Percentiles rank a stretch among this genome's conserved stretches.
Conservation (phyloP, 2,113 vertebrate species). For the Crotalus viridis region DNA sequence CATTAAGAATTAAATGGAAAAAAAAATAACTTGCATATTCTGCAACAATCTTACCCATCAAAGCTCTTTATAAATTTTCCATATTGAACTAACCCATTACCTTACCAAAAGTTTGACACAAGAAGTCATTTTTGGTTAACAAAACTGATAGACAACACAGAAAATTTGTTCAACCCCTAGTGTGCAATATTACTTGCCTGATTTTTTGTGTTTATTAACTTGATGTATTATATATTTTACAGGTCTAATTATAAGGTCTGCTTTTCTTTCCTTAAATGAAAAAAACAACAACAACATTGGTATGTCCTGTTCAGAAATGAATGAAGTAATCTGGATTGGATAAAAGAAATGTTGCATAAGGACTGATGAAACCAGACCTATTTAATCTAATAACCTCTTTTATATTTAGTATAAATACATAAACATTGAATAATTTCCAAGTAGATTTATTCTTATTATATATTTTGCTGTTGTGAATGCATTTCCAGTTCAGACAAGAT, state of each 20-base stretch:
- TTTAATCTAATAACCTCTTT: not conserved
- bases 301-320: not conserved
- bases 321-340: not conserved
- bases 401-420: not conserved
- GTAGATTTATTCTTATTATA: not conserved
- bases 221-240: not conserved
- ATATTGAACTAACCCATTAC: not conserved
- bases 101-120: not conserved
- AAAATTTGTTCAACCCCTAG: not conserved
- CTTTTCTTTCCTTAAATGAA: not conserved
- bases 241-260: not conserved
- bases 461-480: not conserved
- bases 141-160: not conserved
- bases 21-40: not conserved
- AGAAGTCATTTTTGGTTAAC: not conserved
- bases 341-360: not conserved
- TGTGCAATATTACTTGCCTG: not conserved
- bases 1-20: not conserved
- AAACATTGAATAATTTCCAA: not conserved
- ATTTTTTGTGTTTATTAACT: not conserved
- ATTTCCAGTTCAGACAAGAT: not conserved
- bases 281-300: not conserved
- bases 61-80: not conserved
- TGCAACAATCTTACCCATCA: not conserved
- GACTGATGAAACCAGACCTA: not conserved